Conservation (phyloP, 2,888 invertebrate species). For the Halictus quadricinctus region DNA sequence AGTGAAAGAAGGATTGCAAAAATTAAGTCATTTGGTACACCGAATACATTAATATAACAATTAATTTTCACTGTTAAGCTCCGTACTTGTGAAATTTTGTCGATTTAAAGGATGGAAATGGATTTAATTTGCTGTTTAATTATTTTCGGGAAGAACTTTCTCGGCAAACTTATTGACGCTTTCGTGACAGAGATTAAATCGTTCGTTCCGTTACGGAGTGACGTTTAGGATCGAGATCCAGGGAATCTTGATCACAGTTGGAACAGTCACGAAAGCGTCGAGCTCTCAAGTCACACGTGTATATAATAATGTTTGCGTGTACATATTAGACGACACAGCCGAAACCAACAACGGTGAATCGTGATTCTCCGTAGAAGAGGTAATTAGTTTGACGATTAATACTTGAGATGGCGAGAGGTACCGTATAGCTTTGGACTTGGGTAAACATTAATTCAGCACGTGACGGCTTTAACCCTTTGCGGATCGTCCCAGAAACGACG, state of each 20-base stretch:
- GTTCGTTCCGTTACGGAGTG: not conserved
- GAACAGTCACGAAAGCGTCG: slow-evolving; percentile 23
- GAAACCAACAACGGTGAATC: not conserved
- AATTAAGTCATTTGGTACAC: too few species aligned
- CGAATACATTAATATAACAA: too few species aligned
- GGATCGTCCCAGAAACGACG: not conserved
- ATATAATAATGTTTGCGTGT: slow-evolving; percentile 35
- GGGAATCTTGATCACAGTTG: not conserved
- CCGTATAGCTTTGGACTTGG: slow-evolving; percentile 55
- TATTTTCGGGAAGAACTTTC: not conserved
- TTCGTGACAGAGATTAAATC: not conserved
- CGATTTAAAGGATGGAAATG: not conserved
- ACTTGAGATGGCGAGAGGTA: slow-evolving; percentile 40
- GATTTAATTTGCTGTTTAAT: not conserved
- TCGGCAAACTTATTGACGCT: not conserved
- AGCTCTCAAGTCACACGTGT: slow-evolving; percentile 1
- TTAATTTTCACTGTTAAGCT: too few species aligned
- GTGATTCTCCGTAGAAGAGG: slow-evolving; percentile 22
- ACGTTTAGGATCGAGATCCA: not conserved
- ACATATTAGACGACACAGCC: slow-evolving; percentile 38
- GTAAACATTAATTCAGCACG: slow-evolving; percentile 64
- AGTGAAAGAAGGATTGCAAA: too few species aligned
- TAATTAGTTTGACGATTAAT: slow-evolving; percentile 44
- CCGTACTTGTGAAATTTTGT: not conserved
- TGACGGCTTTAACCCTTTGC: slow-evolving; percentile 42